A percentile compares a stretch with the other conserved stretches of the same genome.
Conservation (phyloP, 2,888 invertebrate genomes). For the Eristalinus aeneus region DNA sequence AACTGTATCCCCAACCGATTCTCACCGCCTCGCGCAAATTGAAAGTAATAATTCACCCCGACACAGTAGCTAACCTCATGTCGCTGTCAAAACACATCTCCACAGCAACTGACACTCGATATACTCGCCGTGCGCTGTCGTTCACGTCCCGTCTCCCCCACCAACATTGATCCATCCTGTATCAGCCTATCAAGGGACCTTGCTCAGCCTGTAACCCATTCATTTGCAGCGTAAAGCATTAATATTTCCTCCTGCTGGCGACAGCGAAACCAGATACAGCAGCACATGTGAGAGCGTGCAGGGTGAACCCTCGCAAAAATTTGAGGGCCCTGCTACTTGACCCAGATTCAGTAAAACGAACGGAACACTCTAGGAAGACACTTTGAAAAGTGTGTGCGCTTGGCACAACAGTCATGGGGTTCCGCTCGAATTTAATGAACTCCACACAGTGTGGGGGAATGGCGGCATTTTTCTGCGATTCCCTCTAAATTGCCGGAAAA, state of each 20-base stretch:
- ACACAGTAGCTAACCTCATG: background rate
- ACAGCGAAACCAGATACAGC: background rate
- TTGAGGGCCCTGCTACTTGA: background rate
- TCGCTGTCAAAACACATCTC: background rate
- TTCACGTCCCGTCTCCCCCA: background rate
- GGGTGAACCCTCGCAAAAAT: background rate
- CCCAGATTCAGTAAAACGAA: background rate
- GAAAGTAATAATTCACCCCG: background rate
- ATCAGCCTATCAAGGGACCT: background rate
- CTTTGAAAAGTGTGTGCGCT: background rate
- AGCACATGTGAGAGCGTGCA: background rate
- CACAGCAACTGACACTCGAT: background rate
- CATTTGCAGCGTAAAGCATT: background rate
- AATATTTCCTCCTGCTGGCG: background rate
- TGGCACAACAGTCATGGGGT: slow-evolving; percentile 4
- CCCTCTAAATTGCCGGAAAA: slow-evolving; percentile 20
- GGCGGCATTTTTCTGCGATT: background rate
- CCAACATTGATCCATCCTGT: background rate
- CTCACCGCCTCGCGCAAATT: background rate
- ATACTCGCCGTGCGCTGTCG: background rate
- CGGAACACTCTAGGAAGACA: background rate
- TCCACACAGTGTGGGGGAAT: background rate
- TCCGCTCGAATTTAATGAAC: slow-evolving; percentile 34
- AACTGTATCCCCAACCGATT: background rate
- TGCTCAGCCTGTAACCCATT: background rate